phyloP scores from a whole-genome alignment of 2,113 vertebrate genomes.

The Sapayoa aenigma region DNA sequence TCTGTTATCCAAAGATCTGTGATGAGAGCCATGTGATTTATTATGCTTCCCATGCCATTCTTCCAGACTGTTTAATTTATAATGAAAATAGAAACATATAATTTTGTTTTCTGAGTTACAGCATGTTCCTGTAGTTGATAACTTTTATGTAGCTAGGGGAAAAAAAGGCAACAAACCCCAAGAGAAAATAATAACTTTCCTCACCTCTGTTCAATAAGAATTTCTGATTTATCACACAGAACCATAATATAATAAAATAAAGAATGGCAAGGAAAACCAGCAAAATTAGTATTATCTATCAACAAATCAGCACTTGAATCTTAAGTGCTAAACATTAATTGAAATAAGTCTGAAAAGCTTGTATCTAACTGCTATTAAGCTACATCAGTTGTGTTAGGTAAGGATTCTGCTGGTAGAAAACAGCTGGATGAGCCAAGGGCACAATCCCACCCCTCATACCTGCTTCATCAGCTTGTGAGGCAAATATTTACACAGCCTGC shows the following conservation, averaged over 20 bases:
- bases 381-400: not conserved
- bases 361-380: not conserved
- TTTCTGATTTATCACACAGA: not conserved
- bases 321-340: not conserved
- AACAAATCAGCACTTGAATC: not conserved
- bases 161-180: not conserved
- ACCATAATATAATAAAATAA: not conserved
- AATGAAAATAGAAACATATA: not conserved
- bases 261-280: not conserved
- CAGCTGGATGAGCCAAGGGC: not conserved
- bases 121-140: not conserved
- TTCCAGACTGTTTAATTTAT: not conserved
- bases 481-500: conserved; percentile 9
- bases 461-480: not conserved
- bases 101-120: conserved; percentile 21
- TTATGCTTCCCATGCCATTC: not conserved
- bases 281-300: not conserved
- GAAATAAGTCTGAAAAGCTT: not conserved
- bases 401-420: not conserved
- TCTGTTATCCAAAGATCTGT: not conserved
- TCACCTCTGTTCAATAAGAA: not conserved
- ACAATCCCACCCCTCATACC: not conserved
- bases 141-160: not conserved
- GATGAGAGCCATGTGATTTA: not conserved
- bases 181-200: not conserved